Base-by-base conservation (phyloP, 2,113 vertebrate species). In the Esox niger region DNA sequence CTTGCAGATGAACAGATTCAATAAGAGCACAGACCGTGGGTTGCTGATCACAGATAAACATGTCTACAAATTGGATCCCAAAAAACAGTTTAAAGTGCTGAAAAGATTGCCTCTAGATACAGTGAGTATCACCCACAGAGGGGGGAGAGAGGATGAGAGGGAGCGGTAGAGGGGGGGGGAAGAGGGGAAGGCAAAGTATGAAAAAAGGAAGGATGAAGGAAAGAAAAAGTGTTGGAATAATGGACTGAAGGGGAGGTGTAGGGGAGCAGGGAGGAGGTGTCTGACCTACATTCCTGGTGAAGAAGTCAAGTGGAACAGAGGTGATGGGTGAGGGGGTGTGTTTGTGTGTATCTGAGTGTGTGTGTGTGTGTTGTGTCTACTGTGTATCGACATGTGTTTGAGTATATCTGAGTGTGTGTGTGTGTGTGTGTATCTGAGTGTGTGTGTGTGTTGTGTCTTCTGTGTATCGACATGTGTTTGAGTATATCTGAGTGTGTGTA, bases 11-110 rank as follows among this genome's bases (percentile, higher is more conserved):
- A 98, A 95, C 69, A 90, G 92, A 70, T 98, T 96, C 64, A 93
- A 89, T 69, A 96, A 93, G 83, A 91, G 89, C 75, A 89, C 91
- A 2, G 95, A 98, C 83, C 85, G 95, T 2, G 94, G 92, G 7
- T 77, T 98, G 9, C 88, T 98, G 8, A 58, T 98, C 81, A 98
- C 96, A 0, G 95, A 98, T 78, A 93, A 88, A 69, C 91, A 90
- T 71, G 20, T 98, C 71, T 97, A 96, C 92, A 95, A 96, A 80
- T 74, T 98, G 79, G 94, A 97, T 25, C 94, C 95, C 0, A 88
- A 80, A 65, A 92, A 93, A 61, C 91, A 92, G 72, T 95, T 92
- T 86, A 92, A 91, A 47, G 91, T 95, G 72, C 86, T 97, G 87
- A 92, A 95, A 72, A 83, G 73, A 0, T 56, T 94, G 66, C 83